phyloP scores from a whole-genome alignment of 2,888 invertebrate genomes.

The Platycnemis pennipes region DNA sequence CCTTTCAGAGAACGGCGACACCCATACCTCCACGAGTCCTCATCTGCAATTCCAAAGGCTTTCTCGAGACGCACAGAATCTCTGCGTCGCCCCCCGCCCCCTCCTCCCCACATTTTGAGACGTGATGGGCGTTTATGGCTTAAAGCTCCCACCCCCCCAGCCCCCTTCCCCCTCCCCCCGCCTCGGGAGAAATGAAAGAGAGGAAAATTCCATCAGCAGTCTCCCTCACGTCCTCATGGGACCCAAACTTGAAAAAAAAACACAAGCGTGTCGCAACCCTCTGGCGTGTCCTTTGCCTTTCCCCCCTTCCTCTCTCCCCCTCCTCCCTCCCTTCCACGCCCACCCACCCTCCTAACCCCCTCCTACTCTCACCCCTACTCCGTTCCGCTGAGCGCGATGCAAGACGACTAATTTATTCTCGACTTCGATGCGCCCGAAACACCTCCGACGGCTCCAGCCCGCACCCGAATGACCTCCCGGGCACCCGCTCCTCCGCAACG shows the following conservation, averaged over 20 bases:
- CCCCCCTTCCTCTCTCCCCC: no score
- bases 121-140: neutral
- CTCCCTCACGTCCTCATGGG: neutral
- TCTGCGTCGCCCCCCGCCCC: no score
- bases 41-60: slow-evolving; percentile 18
- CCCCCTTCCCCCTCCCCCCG: neutral
- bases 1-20: neutral
- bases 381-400: neutral
- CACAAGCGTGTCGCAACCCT: neutral
- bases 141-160: neutral
- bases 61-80: neutral
- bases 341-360: no score
- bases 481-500: no score
- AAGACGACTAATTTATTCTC: neutral
- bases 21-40: neutral
- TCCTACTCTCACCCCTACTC: neutral
- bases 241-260: neutral
- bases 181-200: neutral
- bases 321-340: no score
- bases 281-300: neutral
- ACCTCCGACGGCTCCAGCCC: no score
- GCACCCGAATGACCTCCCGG: no score
- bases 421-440: no score
- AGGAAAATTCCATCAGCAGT: neutral
- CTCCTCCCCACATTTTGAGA: neutral